Percentiles rank a stretch among this genome's conserved stretches.
Evolutionary conservation across 2,113 vertebrate genomes (phyloP).

Genomic region (Osmerus mordax): DNA sequence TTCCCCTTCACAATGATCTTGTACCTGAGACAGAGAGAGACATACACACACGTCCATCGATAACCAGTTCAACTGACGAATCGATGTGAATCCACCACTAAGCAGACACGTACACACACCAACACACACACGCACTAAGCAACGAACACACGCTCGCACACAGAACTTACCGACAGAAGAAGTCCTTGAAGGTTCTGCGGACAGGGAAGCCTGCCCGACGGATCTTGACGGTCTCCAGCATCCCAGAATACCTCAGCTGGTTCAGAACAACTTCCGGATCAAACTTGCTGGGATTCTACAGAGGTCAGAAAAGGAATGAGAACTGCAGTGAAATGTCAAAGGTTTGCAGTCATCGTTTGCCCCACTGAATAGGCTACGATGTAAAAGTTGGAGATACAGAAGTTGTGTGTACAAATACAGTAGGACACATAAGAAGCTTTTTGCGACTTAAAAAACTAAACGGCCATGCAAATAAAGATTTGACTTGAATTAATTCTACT

Average conservation of each 20-base stretch:
- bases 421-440: too few relatives aligned
- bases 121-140: not conserved
- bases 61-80: not conserved
- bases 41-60: not conserved
- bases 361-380: too few relatives aligned
- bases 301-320: not conserved
- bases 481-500: not conserved
- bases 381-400: too few relatives aligned
- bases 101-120: not conserved
- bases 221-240: slow-evolving; percentile 91
- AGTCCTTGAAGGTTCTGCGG: slow-evolving; percentile 84
- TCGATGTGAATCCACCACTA: too few relatives aligned
- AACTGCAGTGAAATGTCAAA: too few relatives aligned
- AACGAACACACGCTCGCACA: not conserved
- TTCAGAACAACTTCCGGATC: slow-evolving; percentile 84
- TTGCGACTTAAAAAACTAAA: too few relatives aligned
- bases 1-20: slow-evolving; percentile 80
- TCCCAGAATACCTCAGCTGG: slow-evolving; percentile 88
- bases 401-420: too few relatives aligned
- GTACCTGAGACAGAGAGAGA: slow-evolving; percentile 70
- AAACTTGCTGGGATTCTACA: slow-evolving; percentile 78
- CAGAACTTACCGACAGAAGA: slow-evolving; percentile 74
- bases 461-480: not conserved
- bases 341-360: too few relatives aligned
- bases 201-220: slow-evolving; percentile 89